A percentile compares a stretch with the other conserved stretches of the same genome.
Evolutionary conservation across 2,797 vertebrate species (phyloP).

Genomic region (Todus mexicanus): DNA sequence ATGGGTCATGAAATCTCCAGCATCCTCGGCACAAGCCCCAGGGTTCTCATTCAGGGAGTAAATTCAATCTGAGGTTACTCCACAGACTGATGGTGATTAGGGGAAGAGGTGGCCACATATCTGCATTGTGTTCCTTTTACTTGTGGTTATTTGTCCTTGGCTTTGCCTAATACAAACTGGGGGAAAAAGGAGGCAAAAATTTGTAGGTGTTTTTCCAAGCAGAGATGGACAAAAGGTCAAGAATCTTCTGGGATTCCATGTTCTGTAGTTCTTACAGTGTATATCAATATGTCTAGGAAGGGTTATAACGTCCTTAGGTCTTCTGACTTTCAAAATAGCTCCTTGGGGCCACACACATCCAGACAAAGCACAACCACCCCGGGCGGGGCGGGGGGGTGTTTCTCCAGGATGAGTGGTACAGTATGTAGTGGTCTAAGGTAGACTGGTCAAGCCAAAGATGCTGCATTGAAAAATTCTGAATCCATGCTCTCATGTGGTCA

Average conservation of each 20-base stretch:
- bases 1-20: background rate
- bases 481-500: rapidly evolving
- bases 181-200: background rate
- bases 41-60: background rate
- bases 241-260: background rate
- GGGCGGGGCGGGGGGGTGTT: background rate
- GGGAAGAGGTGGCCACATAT: background rate
- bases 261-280: background rate
- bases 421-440: background rate
- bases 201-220: background rate
- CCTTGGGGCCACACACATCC: rapidly evolving
- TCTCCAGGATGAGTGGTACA: background rate
- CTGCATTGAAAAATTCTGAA: background rate
- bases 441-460: background rate
- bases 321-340: background rate
- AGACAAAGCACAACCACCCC: background rate
- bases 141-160: background rate
- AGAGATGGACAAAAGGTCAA: background rate
- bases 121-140: background rate
- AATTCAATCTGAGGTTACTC: background rate
- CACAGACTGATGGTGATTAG: background rate
- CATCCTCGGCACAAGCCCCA: background rate
- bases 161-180: background rate
- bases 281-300: background rate
- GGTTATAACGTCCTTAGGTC: background rate